Evolutionary conservation across 2,113 vertebrate genomes (phyloP).

Genomic region (Dryoscopus gambensis): DNA sequence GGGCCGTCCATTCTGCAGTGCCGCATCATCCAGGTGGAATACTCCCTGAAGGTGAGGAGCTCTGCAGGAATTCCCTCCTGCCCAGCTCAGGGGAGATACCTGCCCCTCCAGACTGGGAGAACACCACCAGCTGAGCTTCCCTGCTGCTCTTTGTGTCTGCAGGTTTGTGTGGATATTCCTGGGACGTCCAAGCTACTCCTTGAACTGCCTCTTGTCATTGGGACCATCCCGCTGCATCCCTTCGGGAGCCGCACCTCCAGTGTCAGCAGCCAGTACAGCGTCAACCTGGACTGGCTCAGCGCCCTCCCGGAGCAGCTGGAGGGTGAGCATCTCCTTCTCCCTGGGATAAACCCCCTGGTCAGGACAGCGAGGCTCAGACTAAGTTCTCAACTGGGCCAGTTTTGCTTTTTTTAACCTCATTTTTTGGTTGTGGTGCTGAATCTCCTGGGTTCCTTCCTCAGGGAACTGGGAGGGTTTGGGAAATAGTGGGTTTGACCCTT

Average conservation of each 20-base stretch:
- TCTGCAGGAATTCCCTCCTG: background rate
- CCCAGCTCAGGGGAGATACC: background rate
- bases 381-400: background rate
- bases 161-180: constrained; percentile 94
- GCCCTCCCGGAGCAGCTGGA: constrained; percentile 82
- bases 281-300: constrained; percentile 87
- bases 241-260: constrained; percentile 90
- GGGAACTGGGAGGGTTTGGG: background rate
- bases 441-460: background rate
- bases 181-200: constrained; percentile 90
- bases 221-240: constrained; percentile 89
- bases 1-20: constrained; percentile 93
- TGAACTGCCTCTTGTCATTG: constrained; percentile 93
- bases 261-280: constrained; percentile 87
- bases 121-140: background rate
- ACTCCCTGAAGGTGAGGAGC: constrained; percentile 84
- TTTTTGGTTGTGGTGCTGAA: background rate
- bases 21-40: constrained; percentile 91
- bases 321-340: constrained; percentile 72
- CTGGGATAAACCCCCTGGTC: rapidly evolving
- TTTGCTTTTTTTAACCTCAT: background rate
- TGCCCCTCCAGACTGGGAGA: background rate
- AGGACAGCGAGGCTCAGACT: rapidly evolving
- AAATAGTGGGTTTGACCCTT: background rate
- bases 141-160: background rate